Evolutionary conservation across 2,888 invertebrate species (phyloP).

Genomic region (Philopedon plagiatum): DNA sequence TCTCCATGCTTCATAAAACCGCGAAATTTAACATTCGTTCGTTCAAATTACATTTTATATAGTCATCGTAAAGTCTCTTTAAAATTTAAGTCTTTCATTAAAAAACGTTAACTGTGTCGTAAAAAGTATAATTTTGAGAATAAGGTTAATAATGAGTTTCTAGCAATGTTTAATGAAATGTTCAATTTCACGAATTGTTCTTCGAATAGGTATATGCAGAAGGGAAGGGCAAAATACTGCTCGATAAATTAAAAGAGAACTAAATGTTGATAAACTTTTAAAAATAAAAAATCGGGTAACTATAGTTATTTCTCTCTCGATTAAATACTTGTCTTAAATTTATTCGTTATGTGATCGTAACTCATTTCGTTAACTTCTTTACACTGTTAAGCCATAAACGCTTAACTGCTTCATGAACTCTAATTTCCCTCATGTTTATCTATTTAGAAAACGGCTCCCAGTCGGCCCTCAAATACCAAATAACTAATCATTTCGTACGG

Average conservation of each 20-base stretch:
- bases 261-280: too few relatives aligned
- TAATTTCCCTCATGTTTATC: constrained; percentile 11
- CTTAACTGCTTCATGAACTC: constrained; percentile 8
- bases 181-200: too few relatives aligned
- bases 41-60: constrained; percentile 32
- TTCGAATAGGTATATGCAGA: too few relatives aligned
- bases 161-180: background rate
- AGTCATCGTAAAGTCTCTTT: constrained; percentile 2
- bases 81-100: constrained; percentile 6
- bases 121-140: background rate
- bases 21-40: constrained; percentile 17
- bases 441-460: constrained; percentile 17
- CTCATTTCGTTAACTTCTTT: background rate
- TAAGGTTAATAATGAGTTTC: background rate
- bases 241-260: too few relatives aligned
- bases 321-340: too few relatives aligned
- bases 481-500: constrained; percentile 17
- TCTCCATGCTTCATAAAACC: constrained; percentile 21
- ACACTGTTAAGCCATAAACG: background rate
- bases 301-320: too few relatives aligned
- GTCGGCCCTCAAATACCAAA: constrained; percentile 15
- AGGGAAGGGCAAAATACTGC: too few relatives aligned
- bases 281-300: too few relatives aligned
- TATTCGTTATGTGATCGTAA: too few relatives aligned
- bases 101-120: background rate